Base-by-base conservation (phyloP, 1,140 invertebrate genomes). In the Zaprionus kolodkinae region DNA sequence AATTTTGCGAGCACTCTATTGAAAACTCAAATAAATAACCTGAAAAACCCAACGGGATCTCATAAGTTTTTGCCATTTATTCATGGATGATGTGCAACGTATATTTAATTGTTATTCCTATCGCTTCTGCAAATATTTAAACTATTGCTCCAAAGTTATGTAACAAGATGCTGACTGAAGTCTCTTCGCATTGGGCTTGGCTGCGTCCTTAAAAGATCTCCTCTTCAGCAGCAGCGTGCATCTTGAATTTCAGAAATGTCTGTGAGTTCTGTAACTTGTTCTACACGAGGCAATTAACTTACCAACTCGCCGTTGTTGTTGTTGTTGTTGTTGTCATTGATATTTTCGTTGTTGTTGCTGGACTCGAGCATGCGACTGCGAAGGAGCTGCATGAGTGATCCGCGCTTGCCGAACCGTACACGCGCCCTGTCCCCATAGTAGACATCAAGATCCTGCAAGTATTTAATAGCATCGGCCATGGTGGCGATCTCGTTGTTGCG, bases 391-490 rank as follows among this genome's bases (percentile, higher is more conserved):
- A 82, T 59, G 9, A 91, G 43, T 0, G 67, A 21, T 2, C 74
- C 74, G 5, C 89, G 72, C 21, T 91, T 91, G 1, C 89, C 89
- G 17, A 91, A 91, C 4, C 88, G 56, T 10, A 91, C 91, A 3
- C 91, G 76, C 9, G 91, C 91, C 30, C 85, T 64, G 65, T 92
- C 90, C 0, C 90, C 91, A 63, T 92, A 92, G 62, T 91, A 92
- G 4, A 79, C 86, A 43, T 92, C 91, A 64, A 92, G 69, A 60
- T 92, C 91, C 65, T 92, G 91, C 25, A 92, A 72, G 72, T 92
- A 92, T 52, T 91, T 92, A 4, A 92, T 52, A 5, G 91, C 91
- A 82, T 92, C 91, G 4, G 90, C 91, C 77, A 92, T 89, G 50
- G 81, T 91, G 56, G 74, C 79, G 27, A 90, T 89, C n/a, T 92